Base-by-base conservation (phyloP, 2,113 vertebrate species). In the Leiothrix lutea region DNA sequence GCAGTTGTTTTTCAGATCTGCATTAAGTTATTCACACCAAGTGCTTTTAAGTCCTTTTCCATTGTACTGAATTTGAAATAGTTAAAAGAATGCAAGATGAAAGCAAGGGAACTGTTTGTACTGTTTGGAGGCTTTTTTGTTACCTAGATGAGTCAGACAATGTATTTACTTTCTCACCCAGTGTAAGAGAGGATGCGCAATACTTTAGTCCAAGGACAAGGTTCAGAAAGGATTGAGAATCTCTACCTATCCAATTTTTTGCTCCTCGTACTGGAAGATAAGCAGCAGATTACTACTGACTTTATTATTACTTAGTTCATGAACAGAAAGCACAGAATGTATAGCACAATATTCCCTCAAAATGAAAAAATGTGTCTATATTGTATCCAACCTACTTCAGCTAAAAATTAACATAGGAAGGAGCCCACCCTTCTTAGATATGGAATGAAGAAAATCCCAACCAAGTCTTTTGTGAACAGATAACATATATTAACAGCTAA, bases 1-100 rank as follows among this genome's bases (percentile, higher is more conserved):
- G 73, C 57, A 64, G 50, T 50, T 91, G 33, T 78, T 89, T 86
- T 95, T 95, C 74, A 93, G 53, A 90, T 96, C 90, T 97, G 51
- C 60, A 48, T 77, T 51, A 81, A 77, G 62, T 72, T 86, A 77
- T 47, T 91, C 60, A 81, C 47, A 89, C 70, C 86, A 95, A 80
- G 20, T 48, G 64, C 70, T 94, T 95, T 93, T 53, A 95, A 92
- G 80, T 57, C 47, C 36, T 91, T 88, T 82, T 48, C 81, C 77
- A 82, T 74, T 89, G 65, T 64, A 71, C 10, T 29, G 29, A 62
- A 86, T 64, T 72, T 58, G 24, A 94, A 95, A 77, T 48, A 90
- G 62, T 40, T 58, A 47, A 88, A 89, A 40, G 61, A 77, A 79
- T 45, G 42, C 24, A 78, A 84, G 54, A 81, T 89, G 74, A 94